phyloP scores from a whole-genome alignment of 2,113 vertebrate species.

The Limnothrissa miodon region DNA sequence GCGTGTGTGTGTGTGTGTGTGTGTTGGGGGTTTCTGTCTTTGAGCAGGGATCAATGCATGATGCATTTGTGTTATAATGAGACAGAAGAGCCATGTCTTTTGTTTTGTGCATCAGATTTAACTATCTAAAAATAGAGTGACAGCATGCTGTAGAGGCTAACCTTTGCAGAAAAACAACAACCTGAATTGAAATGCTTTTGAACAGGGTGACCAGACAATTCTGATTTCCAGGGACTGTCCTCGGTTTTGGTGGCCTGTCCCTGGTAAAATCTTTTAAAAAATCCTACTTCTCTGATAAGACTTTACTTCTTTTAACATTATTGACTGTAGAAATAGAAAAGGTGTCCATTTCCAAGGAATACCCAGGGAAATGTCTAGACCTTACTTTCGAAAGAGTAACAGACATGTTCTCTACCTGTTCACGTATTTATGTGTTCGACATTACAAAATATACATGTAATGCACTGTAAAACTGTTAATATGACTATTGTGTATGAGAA shows the following conservation, averaged over 20 bases:
- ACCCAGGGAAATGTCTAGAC: too few species aligned
- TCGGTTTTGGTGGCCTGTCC: too few species aligned
- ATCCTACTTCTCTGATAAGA: too few species aligned
- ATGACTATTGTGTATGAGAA: background rate
- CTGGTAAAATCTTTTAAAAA: too few species aligned
- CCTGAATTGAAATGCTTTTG: background rate
- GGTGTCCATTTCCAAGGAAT: too few species aligned
- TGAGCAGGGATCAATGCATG: slow-evolving; percentile 34
- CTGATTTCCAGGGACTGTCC: too few species aligned
- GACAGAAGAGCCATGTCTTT: slow-evolving; percentile 14
- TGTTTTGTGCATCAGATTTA: too few species aligned
- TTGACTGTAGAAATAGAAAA: too few species aligned
- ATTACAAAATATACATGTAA: too few species aligned
- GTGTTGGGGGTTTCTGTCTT: background rate
- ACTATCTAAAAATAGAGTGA: background rate
- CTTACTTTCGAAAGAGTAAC: too few species aligned
- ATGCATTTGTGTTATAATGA: slow-evolving; percentile 38
- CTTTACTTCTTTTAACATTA: too few species aligned
- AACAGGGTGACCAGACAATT: too few species aligned
- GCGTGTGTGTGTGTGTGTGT: slow-evolving; percentile 18
- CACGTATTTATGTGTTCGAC: background rate
- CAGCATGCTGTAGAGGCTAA: background rate
- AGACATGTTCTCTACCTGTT: background rate
- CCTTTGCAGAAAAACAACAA: background rate
- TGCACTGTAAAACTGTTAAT: background rate